Conservation (phyloP, 2,888 invertebrate species). For the Drosophila greeni region DNA sequence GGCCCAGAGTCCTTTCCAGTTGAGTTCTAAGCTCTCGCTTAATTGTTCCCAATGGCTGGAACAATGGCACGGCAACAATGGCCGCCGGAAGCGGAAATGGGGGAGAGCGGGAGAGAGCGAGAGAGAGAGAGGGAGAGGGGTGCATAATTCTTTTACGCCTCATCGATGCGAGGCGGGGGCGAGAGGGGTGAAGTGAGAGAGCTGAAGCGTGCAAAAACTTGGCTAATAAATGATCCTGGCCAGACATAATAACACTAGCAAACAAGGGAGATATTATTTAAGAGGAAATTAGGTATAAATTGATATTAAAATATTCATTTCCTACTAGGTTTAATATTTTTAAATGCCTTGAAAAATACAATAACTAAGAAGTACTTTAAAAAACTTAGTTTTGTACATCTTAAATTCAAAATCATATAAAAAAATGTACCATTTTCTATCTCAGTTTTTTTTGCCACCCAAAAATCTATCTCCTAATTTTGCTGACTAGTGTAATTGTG, state of each 20-base stretch:
- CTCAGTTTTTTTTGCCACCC: not conserved
- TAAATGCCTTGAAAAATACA: too few relatives aligned
- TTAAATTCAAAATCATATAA: not conserved
- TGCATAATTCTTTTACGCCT: conserved; percentile 59
- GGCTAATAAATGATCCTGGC: conserved; percentile 51
- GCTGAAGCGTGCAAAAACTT: conserved; percentile 38
- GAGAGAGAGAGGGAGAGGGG: not conserved
- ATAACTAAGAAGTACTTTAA: not conserved
- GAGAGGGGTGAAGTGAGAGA: not conserved
- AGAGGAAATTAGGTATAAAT: too few relatives aligned
- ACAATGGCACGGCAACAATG: conserved; percentile 52
- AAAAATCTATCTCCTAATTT: too few relatives aligned
- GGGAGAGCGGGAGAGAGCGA: too few relatives aligned
- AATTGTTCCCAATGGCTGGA: conserved; percentile 57
- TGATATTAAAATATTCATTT: not conserved
- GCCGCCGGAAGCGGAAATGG: conserved; percentile 9
- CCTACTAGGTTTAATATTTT: not conserved
- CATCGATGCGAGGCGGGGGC: conserved; percentile 27
- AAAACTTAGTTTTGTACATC: not conserved
- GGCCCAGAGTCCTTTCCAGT: conserved; percentile 30
- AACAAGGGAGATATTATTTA: not conserved
- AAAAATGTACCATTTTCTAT: not conserved
- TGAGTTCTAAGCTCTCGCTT: conserved; percentile 55
- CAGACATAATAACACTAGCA: conserved; percentile 27
- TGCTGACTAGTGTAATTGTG: conserved; percentile 12